Evolutionary conservation across 2,113 vertebrate genomes (phyloP).

Genomic region (Myrmecobius fasciatus): DNA sequence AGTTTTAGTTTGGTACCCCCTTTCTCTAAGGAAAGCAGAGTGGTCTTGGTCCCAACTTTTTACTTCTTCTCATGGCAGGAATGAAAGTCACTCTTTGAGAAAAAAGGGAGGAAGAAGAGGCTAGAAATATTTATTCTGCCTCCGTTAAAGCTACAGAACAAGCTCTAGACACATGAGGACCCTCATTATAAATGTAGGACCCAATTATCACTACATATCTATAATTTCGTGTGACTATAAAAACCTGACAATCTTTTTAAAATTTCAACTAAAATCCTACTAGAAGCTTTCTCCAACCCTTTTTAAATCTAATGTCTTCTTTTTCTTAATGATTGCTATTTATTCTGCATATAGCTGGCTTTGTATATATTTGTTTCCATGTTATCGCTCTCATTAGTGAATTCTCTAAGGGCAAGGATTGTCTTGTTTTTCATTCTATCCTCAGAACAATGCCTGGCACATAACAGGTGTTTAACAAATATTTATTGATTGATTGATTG

Average conservation of each 20-base stretch:
- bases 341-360: neutral
- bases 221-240: neutral
- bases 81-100: neutral
- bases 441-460: no score
- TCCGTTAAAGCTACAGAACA: neutral
- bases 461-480: neutral
- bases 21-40: neutral
- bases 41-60: neutral
- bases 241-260: neutral
- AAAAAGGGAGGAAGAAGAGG: neutral
- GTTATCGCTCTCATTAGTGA: neutral
- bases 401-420: no score
- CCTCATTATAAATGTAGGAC: neutral
- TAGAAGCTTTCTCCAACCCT: neutral
- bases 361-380: neutral
- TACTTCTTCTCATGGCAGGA: neutral
- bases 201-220: neutral
- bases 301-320: no score
- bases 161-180: neutral
- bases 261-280: neutral
- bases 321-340: neutral
- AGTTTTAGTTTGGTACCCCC: neutral
- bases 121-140: neutral
- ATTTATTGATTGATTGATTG: neutral
- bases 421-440: no score